phyloP scores from a whole-genome alignment of 2,888 invertebrate species.

The Muscina levida region DNA sequence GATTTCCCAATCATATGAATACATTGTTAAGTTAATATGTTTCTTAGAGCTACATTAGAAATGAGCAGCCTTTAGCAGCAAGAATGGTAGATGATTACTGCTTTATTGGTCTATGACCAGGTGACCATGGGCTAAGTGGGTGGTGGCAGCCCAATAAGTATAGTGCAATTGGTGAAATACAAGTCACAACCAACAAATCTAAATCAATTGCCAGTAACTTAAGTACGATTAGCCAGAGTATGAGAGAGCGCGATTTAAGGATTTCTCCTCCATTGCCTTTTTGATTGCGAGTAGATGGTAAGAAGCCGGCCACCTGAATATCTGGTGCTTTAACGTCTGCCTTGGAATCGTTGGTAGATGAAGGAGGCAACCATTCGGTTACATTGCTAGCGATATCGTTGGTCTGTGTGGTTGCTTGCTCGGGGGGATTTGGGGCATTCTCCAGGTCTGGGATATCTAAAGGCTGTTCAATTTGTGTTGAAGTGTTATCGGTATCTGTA shows the following conservation, averaged over 20 bases:
- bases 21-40: slow-evolving; percentile 39
- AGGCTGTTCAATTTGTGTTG: neutral
- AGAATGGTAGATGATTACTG: neutral
- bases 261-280: slow-evolving; percentile 48
- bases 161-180: slow-evolving; percentile 25
- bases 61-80: too few species aligned
- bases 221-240: slow-evolving; percentile 23
- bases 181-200: too few species aligned
- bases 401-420: neutral
- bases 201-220: slow-evolving; percentile 45
- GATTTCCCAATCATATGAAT: slow-evolving; percentile 35
- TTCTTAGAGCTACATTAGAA: slow-evolving; percentile 4
- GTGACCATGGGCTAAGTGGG: neutral
- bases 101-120: neutral
- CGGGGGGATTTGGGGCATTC: neutral
- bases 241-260: slow-evolving; percentile 1
- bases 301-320: slow-evolving; percentile 38
- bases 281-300: neutral
- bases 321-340: slow-evolving; percentile 35
- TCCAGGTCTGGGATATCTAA: neutral
- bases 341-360: neutral
- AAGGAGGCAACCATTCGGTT: neutral
- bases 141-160: neutral
- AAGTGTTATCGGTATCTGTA: neutral
- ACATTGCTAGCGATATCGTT: neutral